Evolutionary conservation across 2,113 vertebrate species (phyloP).

Genomic region (Malurus cyaneus): DNA sequence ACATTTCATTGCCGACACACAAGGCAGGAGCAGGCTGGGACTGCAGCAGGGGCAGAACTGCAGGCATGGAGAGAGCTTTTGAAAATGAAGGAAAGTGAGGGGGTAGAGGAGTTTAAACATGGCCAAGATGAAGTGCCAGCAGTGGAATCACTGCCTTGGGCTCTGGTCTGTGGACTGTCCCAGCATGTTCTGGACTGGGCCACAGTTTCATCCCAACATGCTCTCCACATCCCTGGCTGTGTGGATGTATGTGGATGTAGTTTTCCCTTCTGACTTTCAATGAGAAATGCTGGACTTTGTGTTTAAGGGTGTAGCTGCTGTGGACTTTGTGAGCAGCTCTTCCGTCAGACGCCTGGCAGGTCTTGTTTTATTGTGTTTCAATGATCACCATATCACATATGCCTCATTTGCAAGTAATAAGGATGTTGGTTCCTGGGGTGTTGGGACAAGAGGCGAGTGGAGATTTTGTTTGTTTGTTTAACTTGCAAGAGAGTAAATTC

Average conservation of each 20-base stretch:
- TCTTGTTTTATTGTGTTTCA: background rate
- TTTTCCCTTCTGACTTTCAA: background rate
- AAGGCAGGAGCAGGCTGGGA: background rate
- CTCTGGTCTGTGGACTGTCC: background rate
- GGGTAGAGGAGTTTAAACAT: background rate
- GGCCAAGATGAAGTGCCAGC: background rate
- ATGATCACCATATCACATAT: background rate
- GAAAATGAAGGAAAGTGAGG: background rate
- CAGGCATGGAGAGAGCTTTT: background rate
- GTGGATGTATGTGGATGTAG: background rate
- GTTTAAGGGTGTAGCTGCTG: background rate
- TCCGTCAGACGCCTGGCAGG: background rate
- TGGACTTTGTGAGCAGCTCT: background rate
- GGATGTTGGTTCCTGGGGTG: background rate
- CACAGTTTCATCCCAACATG: background rate
- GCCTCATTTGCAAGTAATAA: background rate
- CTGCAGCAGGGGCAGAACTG: background rate
- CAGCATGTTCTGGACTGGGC: background rate
- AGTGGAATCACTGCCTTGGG: background rate
- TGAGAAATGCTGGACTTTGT: background rate
- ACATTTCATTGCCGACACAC: background rate
- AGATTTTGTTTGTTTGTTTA: conserved; percentile 46
- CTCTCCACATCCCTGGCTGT: background rate
- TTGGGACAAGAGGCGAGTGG: background rate
- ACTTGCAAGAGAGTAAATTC: background rate